Percentiles rank a stretch among this genome's conserved stretches.
These are phyloP conservation scores for Aricia agestis DNA, from an alignment of 1,140 invertebrate genomes.

Conservation along the genomic window DNA sequence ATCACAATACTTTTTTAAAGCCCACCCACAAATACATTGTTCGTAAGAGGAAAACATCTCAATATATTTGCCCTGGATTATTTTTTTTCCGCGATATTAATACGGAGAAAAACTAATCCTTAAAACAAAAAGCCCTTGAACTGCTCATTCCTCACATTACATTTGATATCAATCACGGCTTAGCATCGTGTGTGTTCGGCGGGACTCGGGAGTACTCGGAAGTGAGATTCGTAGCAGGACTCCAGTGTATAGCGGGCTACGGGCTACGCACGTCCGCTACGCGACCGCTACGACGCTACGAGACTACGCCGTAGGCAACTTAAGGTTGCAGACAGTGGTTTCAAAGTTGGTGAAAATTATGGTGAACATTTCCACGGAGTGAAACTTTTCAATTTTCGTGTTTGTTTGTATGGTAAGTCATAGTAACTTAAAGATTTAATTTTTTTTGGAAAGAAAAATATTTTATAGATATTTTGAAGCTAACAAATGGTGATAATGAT, in stretches of 20 bases:
- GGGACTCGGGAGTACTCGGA: slow-evolving; percentile 51
- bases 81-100: not conserved
- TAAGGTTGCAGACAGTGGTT: slow-evolving; percentile 26
- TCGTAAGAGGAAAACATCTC: not conserved
- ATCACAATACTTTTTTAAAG: too few species aligned
- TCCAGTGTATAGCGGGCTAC: slow-evolving; percentile 56
- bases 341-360: slow-evolving; percentile 34
- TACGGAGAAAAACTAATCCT: slow-evolving; percentile 51
- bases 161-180: slow-evolving; percentile 74
- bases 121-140: slow-evolving; percentile 67
- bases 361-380: slow-evolving; percentile 48
- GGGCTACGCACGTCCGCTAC: slow-evolving; percentile 51
- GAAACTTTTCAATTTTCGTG: slow-evolving; percentile 33
- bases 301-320: slow-evolving; percentile 2
- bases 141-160: slow-evolving; percentile 72
- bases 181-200: slow-evolving; percentile 52
- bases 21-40: not conserved
- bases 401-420: slow-evolving; percentile 56
- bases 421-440: not conserved
- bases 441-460: not conserved
- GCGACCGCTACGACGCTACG: slow-evolving; percentile 15
- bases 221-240: slow-evolving; percentile 47
- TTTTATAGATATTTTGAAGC: too few species aligned
- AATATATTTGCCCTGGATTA: not conserved
- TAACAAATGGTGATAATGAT: too few species aligned